phyloP scores from a whole-genome alignment of 2,888 invertebrate species.

The Caenorhabditis sp. region DNA sequence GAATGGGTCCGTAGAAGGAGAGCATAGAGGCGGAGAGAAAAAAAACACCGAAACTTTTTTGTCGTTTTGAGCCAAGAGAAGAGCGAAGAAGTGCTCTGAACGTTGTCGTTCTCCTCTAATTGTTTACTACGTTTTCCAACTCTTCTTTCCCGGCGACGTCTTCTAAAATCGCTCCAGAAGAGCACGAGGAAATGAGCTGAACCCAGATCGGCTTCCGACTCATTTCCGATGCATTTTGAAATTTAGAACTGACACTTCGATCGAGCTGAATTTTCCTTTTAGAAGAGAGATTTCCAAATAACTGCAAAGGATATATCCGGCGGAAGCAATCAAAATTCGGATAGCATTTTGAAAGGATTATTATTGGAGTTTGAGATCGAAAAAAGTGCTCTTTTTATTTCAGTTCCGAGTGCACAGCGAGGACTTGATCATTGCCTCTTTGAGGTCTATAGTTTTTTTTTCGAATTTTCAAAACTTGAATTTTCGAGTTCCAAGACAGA shows the following conservation, averaged over 20 bases:
- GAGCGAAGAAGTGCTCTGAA: constrained; percentile 33
- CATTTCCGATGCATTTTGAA: constrained; percentile 46
- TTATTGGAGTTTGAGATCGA: no score
- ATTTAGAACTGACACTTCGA: not conserved
- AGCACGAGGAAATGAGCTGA: constrained; percentile 24
- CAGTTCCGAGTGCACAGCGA: no score
- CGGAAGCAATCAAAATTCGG: no score
- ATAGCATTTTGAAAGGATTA: no score
- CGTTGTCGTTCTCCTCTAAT: constrained; percentile 40
- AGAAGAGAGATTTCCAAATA: not conserved
- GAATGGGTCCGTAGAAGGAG: constrained; percentile 14
- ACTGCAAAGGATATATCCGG: no score
- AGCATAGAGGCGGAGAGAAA: not conserved
- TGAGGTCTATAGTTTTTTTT: no score
- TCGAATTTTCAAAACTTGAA: no score
- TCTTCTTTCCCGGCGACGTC: constrained; percentile 12
- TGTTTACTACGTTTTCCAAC: constrained; percentile 53
- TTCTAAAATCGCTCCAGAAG: constrained; percentile 25
- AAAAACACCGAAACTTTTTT: constrained; percentile 28
- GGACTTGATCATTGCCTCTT: no score
- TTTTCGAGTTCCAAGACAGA: no score
- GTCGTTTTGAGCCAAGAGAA: constrained; percentile 27
- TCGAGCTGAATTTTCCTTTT: not conserved
- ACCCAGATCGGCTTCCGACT: constrained; percentile 51
- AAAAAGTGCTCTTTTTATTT: no score